A percentile compares a stretch with the other conserved stretches of the same genome.
Conservation (phyloP, 2,113 vertebrate species). For the Taurulus bubalis region DNA sequence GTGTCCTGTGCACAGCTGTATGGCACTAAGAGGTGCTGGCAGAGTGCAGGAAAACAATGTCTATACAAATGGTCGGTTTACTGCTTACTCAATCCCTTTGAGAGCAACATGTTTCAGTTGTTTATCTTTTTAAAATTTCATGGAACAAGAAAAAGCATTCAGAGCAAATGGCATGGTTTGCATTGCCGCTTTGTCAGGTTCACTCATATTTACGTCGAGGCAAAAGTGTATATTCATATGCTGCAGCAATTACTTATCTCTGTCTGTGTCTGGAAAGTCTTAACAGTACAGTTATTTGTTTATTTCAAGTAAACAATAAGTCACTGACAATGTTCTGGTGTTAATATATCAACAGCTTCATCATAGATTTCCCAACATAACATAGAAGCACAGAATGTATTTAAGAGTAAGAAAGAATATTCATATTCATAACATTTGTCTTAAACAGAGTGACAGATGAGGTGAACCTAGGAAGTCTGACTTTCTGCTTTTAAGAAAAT, state of each 20-base stretch:
- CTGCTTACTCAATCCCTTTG: conserved; percentile 45
- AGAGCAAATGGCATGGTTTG: conserved; percentile 16
- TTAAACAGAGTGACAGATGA: conserved; percentile 32
- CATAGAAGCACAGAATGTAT: neutral
- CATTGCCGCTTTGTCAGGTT: conserved; percentile 32
- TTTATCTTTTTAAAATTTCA: conserved; percentile 73
- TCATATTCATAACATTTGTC: conserved; percentile 31
- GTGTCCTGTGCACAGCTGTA: neutral
- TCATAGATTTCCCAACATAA: conserved; percentile 12
- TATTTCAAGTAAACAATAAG: conserved; percentile 34
- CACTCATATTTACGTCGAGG: conserved; percentile 56
- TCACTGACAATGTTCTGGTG: conserved; percentile 18
- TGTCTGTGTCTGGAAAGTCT: conserved; percentile 28
- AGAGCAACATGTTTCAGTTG: conserved; percentile 57
- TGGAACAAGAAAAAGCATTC: conserved; percentile 61
- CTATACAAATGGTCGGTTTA: conserved; percentile 35
- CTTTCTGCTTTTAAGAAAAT: conserved; percentile 22
- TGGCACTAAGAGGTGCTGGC: conserved; percentile 39
- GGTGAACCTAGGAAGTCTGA: neutral
- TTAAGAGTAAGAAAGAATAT: conserved; percentile 20
- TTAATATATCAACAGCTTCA: conserved; percentile 21
- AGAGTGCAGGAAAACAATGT: conserved; percentile 44
- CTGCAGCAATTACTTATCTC: conserved; percentile 44
- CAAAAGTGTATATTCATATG: conserved; percentile 36
- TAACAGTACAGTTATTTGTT: conserved; percentile 22